Percentiles rank a stretch among this genome's conserved stretches.
phyloP scores from a whole-genome alignment of 2,113 vertebrate genomes.

The Crotalus helleri region DNA sequence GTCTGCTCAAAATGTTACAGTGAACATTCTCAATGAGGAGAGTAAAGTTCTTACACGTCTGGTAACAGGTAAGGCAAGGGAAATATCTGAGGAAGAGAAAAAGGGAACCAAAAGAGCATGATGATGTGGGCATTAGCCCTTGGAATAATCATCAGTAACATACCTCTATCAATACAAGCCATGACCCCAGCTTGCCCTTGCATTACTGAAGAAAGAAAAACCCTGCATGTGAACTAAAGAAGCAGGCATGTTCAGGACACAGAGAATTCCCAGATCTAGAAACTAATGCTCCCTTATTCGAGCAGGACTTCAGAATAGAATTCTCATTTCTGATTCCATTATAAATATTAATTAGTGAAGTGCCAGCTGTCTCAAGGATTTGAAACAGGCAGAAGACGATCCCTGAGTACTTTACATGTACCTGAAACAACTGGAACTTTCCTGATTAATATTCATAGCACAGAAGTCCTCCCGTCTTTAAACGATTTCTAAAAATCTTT shows the following conservation, averaged over 20 bases:
- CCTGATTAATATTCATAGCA: slow-evolving; percentile 10
- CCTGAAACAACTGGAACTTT: slow-evolving; percentile 33
- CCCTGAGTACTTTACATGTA: slow-evolving; percentile 28
- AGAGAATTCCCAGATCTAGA: slow-evolving; percentile 17
- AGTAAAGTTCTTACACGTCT: slow-evolving; percentile 91
- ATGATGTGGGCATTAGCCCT: neutral
- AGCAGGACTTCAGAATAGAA: slow-evolving; percentile 49
- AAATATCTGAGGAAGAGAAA: neutral
- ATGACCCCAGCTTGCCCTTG: slow-evolving; percentile 8
- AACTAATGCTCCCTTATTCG: slow-evolving; percentile 41
- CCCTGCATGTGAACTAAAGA: neutral
- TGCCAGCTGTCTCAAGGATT: neutral
- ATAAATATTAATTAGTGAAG: neutral
- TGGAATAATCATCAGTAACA: neutral
- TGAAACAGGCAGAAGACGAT: slow-evolving; percentile 44
- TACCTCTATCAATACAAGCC: slow-evolving; percentile 13
- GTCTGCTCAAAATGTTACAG: slow-evolving; percentile 93
- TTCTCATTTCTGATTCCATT: slow-evolving; percentile 34
- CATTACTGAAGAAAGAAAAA: slow-evolving; percentile 25
- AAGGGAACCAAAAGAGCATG: neutral
- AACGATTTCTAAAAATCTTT: neutral
- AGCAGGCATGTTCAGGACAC: slow-evolving; percentile 16
- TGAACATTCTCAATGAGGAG: slow-evolving; percentile 92
- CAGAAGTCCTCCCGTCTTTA: slow-evolving; percentile 9
- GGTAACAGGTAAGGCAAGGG: slow-evolving; percentile 83